Evolutionary conservation across 2,888 invertebrate species (phyloP), one percentile per base, ranked within the genome.

Genomic region (Himalopsyche anomala): DNA sequence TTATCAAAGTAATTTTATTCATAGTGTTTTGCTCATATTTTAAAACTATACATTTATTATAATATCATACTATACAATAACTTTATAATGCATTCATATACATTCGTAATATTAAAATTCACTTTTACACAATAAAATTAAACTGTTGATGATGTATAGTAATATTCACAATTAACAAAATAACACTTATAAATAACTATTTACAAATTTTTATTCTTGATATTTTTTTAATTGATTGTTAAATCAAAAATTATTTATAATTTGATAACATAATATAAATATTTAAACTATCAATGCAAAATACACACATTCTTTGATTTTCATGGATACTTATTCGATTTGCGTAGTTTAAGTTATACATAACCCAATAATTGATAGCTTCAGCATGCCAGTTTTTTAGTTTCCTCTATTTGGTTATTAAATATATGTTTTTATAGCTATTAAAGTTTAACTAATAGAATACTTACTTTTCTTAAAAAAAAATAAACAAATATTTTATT

Each of bases 1-100:
- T 74, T 74, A 74, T 74, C 74, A 74, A 74, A 74, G 74, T 74
- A 74, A 36, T 74, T 74, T 74, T 74, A 74, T 74, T 74, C 15
- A 36, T 74, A 62, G 19, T 74, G 5, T 74, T 74, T 74, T 74
- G 19, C 15, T 38, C 8, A 74, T 74, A 74, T 74, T 74, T 69
- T 74, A 74, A 74, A 36, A 38, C 74, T 74, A 74, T 74, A 74
- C 74, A 74, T 74, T 74, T 74, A 74, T 74, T 28, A 28, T 38
- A 74, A 36, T 74, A 28, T 28, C 28, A 28, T 28, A 74, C 74
- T 51, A 38, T 36, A 74, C 36, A 36, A 74, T 74, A 74, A 38
- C 38, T 51, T 51, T 36, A 74, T 19, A 38, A 74, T 74, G 15
- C 19, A 62, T 19, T 62, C 62, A 62, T 28, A 28, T 28, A 28